Evolutionary conservation across 2,113 vertebrate species (phyloP), one percentile per base, ranked within the genome.

Genomic region (Hippoglossus stenolepis): DNA sequence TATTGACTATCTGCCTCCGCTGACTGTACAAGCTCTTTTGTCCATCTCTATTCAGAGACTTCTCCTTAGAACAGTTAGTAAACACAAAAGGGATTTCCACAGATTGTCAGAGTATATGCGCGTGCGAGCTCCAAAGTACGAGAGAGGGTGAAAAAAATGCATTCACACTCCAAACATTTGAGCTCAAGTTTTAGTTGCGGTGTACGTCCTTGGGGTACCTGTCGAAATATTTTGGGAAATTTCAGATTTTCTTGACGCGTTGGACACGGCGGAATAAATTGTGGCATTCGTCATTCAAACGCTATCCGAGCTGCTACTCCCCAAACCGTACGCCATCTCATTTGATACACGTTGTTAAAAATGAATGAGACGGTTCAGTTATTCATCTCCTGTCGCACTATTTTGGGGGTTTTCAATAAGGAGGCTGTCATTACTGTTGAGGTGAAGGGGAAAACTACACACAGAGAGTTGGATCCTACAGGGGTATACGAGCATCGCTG

Each of bases 1-100:
- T 86, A 91, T 88, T 73, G 89, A 92, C 82, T 73, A 75, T 69
- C 79, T 85, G 79, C 69, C 83, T 89, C 21, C 61, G 18, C 51
- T 69, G 80, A 67, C 76, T 53, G 2, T 28, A 65, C 49, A 31
- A 65, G 26, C 63, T 31, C 49, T 68, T 88, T 80, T 83, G 69
- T 84, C 65, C 85, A 69, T 84, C 61, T 87, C 76, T 45, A 68
- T 79, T 77, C 40, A 28, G 61, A 83, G 70, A 51, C 57, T 65
- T 62, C 21, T 77, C 47, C 62, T 56, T 56, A 38, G 73, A 75
- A 77, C 58, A 66, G 10, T 75, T 65, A 59, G 70, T 31, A 70
- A 86, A 83, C 35, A 45, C 3, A 65, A 82, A 66, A 77, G 73
- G 51, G 17, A 73, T 61, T 54, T 56, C 26, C 45, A 23, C 31